Evolutionary conservation across 2,888 invertebrate genomes (phyloP).

Genomic region (Tachina fera): DNA sequence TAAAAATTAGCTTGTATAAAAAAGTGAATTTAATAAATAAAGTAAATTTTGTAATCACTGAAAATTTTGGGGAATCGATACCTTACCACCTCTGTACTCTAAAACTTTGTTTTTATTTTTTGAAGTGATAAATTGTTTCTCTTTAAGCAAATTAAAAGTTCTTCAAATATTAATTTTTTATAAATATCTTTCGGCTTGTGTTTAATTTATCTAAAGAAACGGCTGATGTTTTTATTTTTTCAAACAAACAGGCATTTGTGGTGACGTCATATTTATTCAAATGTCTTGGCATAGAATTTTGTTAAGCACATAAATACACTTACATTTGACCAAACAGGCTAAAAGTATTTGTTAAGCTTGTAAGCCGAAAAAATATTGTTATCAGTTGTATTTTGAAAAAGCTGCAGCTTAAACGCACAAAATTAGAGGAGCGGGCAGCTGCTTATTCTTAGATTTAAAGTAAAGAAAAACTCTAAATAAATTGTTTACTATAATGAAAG

Average conservation of each 20-base stretch:
- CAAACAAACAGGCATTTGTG: not conserved
- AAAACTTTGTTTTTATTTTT: not conserved
- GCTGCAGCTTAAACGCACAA: constrained; percentile 47
- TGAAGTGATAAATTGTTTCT: not conserved
- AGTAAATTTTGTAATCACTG: too few relatives aligned
- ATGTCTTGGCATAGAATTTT: constrained; percentile 9
- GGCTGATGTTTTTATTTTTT: not conserved
- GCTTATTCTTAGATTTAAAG: constrained; percentile 1
- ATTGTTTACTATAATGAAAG: constrained; percentile 55
- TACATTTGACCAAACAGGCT: constrained; percentile 70
- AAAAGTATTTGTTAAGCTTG: constrained; percentile 30
- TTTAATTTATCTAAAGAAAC: constrained; percentile 3
- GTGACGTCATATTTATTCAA: constrained; percentile 75
- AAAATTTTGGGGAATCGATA: too few relatives aligned
- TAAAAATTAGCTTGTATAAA: too few relatives aligned
- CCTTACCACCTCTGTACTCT: not conserved
- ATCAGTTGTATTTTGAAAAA: constrained; percentile 63
- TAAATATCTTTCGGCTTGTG: not conserved
- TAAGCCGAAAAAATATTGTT: constrained; percentile 21
- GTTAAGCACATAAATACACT: constrained; percentile 47
- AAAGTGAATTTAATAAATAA: too few relatives aligned
- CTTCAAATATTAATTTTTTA: not conserved
- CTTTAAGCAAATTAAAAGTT: not conserved
- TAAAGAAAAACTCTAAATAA: constrained; percentile 54
- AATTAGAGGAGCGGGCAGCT: constrained; percentile 11